Conservation (phyloP, 2,888 invertebrate genomes). For the Drosophila mimetica region DNA sequence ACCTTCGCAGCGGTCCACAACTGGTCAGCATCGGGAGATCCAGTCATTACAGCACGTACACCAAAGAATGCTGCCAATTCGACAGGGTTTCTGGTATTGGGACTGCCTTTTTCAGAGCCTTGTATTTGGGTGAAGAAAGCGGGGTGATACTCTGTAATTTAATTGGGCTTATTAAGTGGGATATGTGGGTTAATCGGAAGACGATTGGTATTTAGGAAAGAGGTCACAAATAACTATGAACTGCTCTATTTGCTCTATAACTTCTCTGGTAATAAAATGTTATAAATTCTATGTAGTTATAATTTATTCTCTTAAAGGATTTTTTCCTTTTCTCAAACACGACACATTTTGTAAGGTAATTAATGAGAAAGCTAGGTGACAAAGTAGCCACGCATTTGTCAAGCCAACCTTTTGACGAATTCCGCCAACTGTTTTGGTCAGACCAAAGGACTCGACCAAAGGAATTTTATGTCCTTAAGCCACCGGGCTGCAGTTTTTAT, state of each 20-base stretch:
- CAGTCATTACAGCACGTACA: constrained; percentile 56
- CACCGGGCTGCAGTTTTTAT: constrained; percentile 53
- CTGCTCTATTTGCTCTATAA: too few relatives aligned
- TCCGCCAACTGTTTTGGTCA: constrained; percentile 1
- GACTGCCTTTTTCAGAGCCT: not conserved
- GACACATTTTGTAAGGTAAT: constrained; percentile 5
- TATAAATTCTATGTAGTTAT: not conserved
- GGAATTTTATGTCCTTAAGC: constrained; percentile 29
- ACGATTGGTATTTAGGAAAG: not conserved
- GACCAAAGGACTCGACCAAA: constrained; percentile 22
- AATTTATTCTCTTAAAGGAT: not conserved
- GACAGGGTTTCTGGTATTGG: constrained; percentile 17
- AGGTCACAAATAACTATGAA: too few relatives aligned
- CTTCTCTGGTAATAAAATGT: too few relatives aligned
- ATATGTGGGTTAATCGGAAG: not conserved
- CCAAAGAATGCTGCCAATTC: constrained; percentile 40
- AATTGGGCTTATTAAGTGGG: constrained; percentile 1
- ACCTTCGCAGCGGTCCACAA: constrained; percentile 52
- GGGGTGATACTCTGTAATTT: constrained; percentile 4
- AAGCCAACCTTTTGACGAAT: constrained; percentile 8
- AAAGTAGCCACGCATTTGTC: constrained; percentile 12
- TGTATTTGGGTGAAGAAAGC: not conserved
- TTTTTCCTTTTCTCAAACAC: not conserved
- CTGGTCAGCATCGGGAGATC: constrained; percentile 35
- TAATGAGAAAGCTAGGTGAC: constrained; percentile 7